phyloP scores from a whole-genome alignment of 2,888 invertebrate genomes.

The Sminthurinus aureus region DNA sequence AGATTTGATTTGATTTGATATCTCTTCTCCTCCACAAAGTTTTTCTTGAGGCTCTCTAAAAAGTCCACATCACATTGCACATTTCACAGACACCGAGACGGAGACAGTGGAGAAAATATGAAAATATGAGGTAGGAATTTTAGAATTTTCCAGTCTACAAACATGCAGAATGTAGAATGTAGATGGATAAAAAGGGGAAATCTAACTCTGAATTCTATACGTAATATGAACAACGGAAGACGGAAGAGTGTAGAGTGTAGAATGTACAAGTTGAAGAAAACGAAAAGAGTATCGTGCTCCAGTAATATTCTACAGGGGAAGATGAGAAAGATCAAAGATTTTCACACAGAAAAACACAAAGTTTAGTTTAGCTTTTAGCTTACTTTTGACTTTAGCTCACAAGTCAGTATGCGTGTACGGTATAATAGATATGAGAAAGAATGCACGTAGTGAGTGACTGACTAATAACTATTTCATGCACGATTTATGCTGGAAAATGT shows the following conservation, averaged over 20 bases:
- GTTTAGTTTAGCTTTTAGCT: background rate
- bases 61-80: background rate
- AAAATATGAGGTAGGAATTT: background rate
- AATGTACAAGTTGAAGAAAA: too few relatives aligned
- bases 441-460: constrained; percentile 12
- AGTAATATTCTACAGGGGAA: too few relatives aligned
- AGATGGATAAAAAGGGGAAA: too few relatives aligned
- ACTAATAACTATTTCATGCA: constrained; percentile 34
- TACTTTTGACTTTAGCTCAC: too few relatives aligned
- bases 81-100: too few relatives aligned
- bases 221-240: too few relatives aligned
- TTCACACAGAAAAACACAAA: background rate
- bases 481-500: constrained; percentile 31
- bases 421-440: background rate
- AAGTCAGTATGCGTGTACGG: too few relatives aligned
- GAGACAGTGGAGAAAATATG: background rate
- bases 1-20: background rate
- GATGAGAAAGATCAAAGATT: constrained; percentile 25
- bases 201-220: too few relatives aligned
- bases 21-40: background rate
- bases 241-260: too few relatives aligned
- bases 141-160: constrained; percentile 15
- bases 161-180: too few relatives aligned
- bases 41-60: background rate
- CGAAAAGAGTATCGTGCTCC: too few relatives aligned